Evolutionary conservation across 1,140 invertebrate species (phyloP), one percentile per base, ranked within the genome.

Genomic region (Lethocerus indicus): DNA sequence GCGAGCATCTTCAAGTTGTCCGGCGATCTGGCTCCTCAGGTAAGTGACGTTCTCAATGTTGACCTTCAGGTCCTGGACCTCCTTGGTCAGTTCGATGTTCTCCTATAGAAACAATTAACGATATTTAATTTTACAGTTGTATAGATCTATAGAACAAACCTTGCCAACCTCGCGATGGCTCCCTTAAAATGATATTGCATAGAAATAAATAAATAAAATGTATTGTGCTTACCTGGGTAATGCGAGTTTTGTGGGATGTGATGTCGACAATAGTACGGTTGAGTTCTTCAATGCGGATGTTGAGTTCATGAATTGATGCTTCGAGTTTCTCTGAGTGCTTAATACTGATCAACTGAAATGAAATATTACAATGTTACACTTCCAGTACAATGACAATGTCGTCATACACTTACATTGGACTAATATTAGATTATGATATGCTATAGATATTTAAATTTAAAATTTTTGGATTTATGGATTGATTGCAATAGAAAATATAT

Each of bases 261-360:
- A 96, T 87, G 63, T 96, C 92, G 55, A 91, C 79, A 58, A 96
- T 83, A 27, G 88, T 90, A 62, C 91, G 83, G 70, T 90, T 92
- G 50, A 95, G 64, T 67, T 96, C 92, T 66, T 96, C 91, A 60
- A 96, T 93, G 63, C 87, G 91, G 59, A 94, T 78, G 65, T 83
- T 83, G 49, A 92, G 68, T 65, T 96, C 92, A 58, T 78, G 81
- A 60, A 94, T 83, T 58, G 75, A 77, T 56, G 93, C 70, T 66
- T 95, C 91, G 54, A 94, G 71, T 66, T 82, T 90, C 68, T 94
- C 90, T 51, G 85, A 79, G 51, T 83, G 83, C 70, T 94, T 95
- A 50, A 81, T 71, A 51, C 81, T 79, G 54, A 83, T 71, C 55
- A 89, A 63, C 70, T 74, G 51, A 20, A 53, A 50, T 50, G 25